Evolutionary conservation across 2,888 invertebrate genomes (phyloP).

Genomic region (Boloria euphrosyne): DNA sequence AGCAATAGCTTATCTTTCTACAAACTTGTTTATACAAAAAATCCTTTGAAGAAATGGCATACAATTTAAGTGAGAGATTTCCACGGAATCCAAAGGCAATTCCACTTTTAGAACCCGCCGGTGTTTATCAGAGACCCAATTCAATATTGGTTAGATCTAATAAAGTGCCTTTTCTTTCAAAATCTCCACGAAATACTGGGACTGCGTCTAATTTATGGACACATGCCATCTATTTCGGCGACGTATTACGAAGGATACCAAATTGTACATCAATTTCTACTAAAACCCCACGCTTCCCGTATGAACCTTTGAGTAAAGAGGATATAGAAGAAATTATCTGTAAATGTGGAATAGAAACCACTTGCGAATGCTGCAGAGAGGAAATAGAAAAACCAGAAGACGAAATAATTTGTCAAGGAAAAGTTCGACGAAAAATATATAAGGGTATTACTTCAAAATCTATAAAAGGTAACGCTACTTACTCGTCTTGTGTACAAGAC

Average conservation of each 20-base stretch:
- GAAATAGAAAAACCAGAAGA: conserved; percentile 40
- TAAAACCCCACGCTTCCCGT: conserved; percentile 63
- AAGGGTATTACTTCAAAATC: conserved; percentile 56
- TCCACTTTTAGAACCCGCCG: conserved; percentile 63
- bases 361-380: conserved; percentile 58
- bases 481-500: conserved; percentile 52
- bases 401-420: conserved; percentile 55
- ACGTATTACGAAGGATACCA: conserved; percentile 49
- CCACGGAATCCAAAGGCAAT: conserved; percentile 47
- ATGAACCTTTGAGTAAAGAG: conserved; percentile 58
- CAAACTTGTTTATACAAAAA: not conserved
- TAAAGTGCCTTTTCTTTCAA: conserved; percentile 61
- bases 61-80: conserved; percentile 56
- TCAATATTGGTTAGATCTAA: conserved; percentile 42
- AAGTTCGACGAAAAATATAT: conserved; percentile 52
- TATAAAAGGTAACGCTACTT: conserved; percentile 46
- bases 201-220: conserved; percentile 54
- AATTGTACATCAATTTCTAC: conserved; percentile 61
- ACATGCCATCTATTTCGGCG: conserved; percentile 54
- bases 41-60: conserved; percentile 54
- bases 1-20: not conserved
- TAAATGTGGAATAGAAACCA: conserved; percentile 55
- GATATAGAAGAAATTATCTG: conserved; percentile 63
- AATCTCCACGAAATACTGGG: conserved; percentile 50
- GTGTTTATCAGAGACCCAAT: conserved; percentile 55